Conservation (phyloP, 2,113 vertebrate species). For the Lota lota region DNA sequence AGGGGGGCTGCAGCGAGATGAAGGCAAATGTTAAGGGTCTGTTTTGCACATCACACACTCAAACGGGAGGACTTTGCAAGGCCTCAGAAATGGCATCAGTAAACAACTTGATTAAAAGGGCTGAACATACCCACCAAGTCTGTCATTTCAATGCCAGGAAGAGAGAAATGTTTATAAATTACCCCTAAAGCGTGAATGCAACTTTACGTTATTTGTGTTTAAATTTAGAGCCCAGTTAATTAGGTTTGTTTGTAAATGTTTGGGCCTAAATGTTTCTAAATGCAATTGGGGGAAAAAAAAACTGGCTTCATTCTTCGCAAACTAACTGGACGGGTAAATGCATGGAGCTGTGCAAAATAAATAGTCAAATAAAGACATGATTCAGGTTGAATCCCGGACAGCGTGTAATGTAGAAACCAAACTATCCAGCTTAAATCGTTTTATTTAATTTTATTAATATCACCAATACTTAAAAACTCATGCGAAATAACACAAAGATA, state of each 20-base stretch:
- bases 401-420: too few relatives aligned
- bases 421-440: neutral
- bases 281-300: neutral
- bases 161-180: constrained; percentile 21
- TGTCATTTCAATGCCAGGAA: constrained; percentile 23
- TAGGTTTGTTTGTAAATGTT: neutral
- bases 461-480: too few relatives aligned
- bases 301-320: too few relatives aligned
- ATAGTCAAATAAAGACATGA: too few relatives aligned
- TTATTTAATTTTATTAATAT: too few relatives aligned
- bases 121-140: constrained; percentile 25
- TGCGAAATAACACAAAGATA: too few relatives aligned
- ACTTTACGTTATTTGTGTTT: constrained; percentile 7
- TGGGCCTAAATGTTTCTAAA: neutral
- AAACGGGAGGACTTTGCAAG: constrained; percentile 15
- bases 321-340: too few relatives aligned
- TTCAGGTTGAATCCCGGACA: too few relatives aligned
- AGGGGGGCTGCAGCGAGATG: constrained; percentile 36
- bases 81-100: constrained; percentile 36
- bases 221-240: neutral
- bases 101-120: constrained; percentile 40
- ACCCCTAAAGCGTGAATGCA: constrained; percentile 32
- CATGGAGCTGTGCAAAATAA: too few relatives aligned
- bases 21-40: constrained; percentile 40
- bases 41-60: constrained; percentile 32